phyloP scores from a whole-genome alignment of 2,888 invertebrate genomes.

The Drosophila gaucha region DNA sequence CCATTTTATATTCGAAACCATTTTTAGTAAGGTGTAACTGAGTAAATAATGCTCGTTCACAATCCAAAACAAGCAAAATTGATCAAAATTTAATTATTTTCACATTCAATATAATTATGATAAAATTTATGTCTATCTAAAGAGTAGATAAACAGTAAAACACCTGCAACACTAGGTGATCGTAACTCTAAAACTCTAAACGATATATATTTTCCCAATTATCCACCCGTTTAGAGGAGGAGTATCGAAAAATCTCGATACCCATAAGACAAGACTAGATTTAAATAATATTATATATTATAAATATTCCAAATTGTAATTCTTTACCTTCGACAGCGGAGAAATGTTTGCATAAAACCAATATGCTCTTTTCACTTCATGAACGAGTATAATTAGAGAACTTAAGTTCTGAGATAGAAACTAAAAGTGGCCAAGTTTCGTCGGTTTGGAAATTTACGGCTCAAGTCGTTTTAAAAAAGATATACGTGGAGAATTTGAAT shows the following conservation, averaged over 20 bases:
- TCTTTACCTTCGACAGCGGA: too few relatives aligned
- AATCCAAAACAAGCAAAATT: neutral
- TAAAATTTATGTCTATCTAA: neutral
- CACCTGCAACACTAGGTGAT: too few relatives aligned
- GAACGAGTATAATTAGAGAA: neutral
- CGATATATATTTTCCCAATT: too few relatives aligned
- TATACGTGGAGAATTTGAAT: constrained; percentile 47
- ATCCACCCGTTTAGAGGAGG: too few relatives aligned
- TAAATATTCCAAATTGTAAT: too few relatives aligned
- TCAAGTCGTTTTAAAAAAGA: constrained; percentile 14
- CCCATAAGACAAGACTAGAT: too few relatives aligned
- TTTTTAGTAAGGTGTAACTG: neutral
- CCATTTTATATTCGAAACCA: too few relatives aligned
- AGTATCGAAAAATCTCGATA: too few relatives aligned
- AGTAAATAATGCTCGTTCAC: neutral
- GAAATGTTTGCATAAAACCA: too few relatives aligned
- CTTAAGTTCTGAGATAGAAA: constrained; percentile 8
- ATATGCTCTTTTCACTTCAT: neutral
- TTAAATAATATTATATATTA: too few relatives aligned
- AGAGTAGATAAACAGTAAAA: neutral
- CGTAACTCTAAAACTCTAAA: too few relatives aligned
- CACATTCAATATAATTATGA: neutral
- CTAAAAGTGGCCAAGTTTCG: constrained; percentile 35
- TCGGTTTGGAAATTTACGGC: constrained; percentile 35
- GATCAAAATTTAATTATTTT: neutral